Conservation (phyloP, 1,140 invertebrate species). For the Whitmania pigra region DNA sequence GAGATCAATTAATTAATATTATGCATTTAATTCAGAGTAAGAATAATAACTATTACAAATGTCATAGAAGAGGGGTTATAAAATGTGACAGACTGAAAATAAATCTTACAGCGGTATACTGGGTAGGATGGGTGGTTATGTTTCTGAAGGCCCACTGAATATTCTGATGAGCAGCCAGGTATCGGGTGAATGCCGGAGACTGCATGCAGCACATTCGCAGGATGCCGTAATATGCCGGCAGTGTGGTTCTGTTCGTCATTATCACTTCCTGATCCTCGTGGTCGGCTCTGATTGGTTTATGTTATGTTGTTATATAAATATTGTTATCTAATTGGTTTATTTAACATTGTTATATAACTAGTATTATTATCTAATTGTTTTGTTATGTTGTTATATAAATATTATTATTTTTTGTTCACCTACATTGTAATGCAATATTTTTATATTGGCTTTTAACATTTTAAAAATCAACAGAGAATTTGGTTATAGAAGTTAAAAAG, state of each 20-base stretch:
- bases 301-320: not conserved
- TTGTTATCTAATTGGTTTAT: no score
- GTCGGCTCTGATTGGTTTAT: slow-evolving; percentile 52
- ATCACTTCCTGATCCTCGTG: slow-evolving; percentile 89
- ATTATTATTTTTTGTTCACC: no score
- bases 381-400: no score
- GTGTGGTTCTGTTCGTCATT: slow-evolving; percentile 77
- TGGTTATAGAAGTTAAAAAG: no score
- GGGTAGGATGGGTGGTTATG: slow-evolving; percentile 79
- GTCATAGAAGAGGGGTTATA: not conserved
- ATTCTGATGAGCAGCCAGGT: slow-evolving; percentile 79
- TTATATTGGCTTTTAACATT: no score
- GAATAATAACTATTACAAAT: not conserved
- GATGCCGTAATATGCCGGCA: slow-evolving; percentile 85
- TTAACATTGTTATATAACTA: no score
- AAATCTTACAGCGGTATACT: slow-evolving; percentile 62
- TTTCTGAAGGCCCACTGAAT: slow-evolving; percentile 91
- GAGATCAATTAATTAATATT: slow-evolving; percentile 8
- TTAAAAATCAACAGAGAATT: no score
- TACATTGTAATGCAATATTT: no score
- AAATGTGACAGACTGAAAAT: not conserved
- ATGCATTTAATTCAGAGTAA: not conserved
- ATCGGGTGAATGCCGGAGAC: slow-evolving; percentile 66
- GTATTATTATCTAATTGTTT: no score
- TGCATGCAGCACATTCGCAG: slow-evolving; percentile 75